Conservation (phyloP, 2,797 vertebrate genomes). For the Premnoplex brunnescens region DNA sequence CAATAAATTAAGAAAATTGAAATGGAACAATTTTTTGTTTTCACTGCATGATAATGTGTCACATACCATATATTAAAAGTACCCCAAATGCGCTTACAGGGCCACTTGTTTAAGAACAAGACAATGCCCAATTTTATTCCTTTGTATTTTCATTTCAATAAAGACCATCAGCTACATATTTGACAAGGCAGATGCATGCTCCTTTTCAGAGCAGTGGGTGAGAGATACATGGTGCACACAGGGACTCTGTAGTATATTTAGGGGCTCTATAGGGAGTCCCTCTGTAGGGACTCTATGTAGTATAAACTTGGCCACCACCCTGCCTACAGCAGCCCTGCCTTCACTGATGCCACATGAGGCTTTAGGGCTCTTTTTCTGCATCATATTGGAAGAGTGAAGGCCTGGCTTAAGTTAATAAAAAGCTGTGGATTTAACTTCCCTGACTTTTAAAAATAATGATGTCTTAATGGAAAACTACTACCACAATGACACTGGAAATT, state of each 20-base stretch:
- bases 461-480: background rate
- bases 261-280: too few relatives aligned
- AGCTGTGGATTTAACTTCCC: background rate
- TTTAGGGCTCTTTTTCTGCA: background rate
- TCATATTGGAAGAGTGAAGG: background rate
- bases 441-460: background rate
- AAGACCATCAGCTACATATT: background rate
- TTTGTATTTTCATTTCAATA: background rate
- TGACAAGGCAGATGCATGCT: background rate
- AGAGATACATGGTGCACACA: rapidly evolving
- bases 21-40: background rate
- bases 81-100: background rate
- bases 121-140: background rate
- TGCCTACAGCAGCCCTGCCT: background rate
- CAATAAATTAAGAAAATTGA: background rate
- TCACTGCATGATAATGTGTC: background rate
- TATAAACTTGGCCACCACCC: too few relatives aligned
- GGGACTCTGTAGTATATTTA: background rate
- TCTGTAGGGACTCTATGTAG: too few relatives aligned
- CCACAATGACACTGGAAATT: background rate
- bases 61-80: background rate
- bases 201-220: background rate
- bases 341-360: background rate
- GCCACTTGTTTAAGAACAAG: background rate
- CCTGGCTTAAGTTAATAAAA: background rate